Conservation (phyloP, 2,888 invertebrate species). For the Rugalucina vietnamica region DNA sequence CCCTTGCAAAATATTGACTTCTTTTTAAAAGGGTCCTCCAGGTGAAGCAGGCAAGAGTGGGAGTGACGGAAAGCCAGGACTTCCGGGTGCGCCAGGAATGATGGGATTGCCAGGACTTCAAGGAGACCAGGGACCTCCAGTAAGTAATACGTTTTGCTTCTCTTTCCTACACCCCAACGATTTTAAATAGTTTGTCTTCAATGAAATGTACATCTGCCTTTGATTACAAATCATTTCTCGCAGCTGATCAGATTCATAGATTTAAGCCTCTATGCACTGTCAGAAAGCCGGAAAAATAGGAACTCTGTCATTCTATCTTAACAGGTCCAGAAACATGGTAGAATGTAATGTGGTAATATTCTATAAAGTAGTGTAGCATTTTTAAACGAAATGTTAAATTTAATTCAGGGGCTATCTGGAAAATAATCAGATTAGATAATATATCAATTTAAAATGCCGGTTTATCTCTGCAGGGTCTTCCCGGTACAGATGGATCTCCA, state of each 20-base stretch:
- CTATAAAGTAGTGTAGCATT: not conserved
- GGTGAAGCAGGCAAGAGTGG: conserved; percentile 73
- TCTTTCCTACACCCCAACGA: too few species aligned
- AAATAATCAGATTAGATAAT: not conserved
- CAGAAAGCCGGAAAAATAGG: too few species aligned
- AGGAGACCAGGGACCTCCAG: conserved; percentile 75
- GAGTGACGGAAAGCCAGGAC: conserved; percentile 73
- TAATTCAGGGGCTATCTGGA: not conserved
- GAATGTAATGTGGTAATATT: not conserved
- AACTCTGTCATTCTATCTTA: too few species aligned
- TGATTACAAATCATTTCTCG: too few species aligned
- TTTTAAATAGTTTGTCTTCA: too few species aligned
- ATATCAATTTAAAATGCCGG: not conserved
- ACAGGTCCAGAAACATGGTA: too few species aligned
- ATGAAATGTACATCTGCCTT: too few species aligned
- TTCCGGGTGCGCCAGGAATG: conserved; percentile 75
- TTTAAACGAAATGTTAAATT: not conserved
- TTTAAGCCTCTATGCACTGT: too few species aligned
- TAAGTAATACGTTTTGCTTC: too few species aligned
- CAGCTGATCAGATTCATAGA: too few species aligned
- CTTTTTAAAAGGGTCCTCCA: conserved; percentile 58
- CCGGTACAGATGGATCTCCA: conserved; percentile 69
- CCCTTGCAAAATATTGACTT: too few species aligned
- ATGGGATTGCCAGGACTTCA: conserved; percentile 73
- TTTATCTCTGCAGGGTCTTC: conserved; percentile 59